A percentile compares a stretch with the other conserved stretches of the same genome.
Conservation (phyloP, 2,113 vertebrate genomes). For the Opisthocomus hoazin region DNA sequence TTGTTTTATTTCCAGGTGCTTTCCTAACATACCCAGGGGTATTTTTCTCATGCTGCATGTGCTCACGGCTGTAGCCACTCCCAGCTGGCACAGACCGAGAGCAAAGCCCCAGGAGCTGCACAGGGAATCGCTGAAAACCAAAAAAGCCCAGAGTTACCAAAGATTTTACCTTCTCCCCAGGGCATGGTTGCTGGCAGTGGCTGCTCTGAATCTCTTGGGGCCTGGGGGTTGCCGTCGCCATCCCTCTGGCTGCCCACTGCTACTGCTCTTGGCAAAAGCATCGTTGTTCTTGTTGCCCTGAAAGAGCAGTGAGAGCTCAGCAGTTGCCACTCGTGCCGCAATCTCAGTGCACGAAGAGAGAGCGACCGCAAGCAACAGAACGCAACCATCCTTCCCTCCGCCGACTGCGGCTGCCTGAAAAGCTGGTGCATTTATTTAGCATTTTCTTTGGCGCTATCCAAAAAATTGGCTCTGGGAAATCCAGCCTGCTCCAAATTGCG, state of each 20-base stretch:
- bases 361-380: rapidly evolving
- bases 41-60: neutral
- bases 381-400: rapidly evolving
- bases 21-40: neutral
- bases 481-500: neutral
- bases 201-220: conserved; percentile 6
- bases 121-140: neutral
- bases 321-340: rapidly evolving
- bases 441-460: neutral
- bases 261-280: neutral
- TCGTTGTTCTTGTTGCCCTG: neutral
- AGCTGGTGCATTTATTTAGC: rapidly evolving
- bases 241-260: neutral
- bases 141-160: neutral
- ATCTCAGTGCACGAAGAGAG: rapidly evolving
- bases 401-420: rapidly evolving
- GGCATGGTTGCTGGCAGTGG: neutral
- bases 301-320: neutral
- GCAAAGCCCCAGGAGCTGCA: neutral
- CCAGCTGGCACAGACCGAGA: neutral
- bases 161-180: neutral
- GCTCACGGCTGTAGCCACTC: neutral
- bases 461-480: no score
- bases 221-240: neutral
- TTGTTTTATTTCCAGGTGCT: neutral